Conservation (phyloP, 2,113 vertebrate genomes). For the Corynorhinus townsendii region DNA sequence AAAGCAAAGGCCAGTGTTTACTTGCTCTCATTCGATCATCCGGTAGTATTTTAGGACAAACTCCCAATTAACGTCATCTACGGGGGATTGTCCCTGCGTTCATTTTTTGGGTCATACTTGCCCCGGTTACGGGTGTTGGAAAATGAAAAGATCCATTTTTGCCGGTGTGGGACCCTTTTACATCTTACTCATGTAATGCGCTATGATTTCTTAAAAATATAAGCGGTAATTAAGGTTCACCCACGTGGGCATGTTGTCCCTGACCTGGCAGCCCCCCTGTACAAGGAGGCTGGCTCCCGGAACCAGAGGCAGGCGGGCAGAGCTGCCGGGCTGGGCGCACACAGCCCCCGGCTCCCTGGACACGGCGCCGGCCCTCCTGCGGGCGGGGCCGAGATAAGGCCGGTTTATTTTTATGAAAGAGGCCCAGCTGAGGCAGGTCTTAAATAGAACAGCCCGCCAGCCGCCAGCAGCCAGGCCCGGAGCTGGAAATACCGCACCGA, state of each 20-base stretch:
- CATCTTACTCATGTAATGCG: neutral
- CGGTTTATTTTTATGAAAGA: slow-evolving; percentile 24
- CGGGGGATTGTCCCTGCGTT: neutral
- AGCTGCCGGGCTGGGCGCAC: too few species aligned
- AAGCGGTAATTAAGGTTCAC: too few species aligned
- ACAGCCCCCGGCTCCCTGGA: too few species aligned
- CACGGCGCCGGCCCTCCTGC: neutral
- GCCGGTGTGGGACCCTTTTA: neutral
- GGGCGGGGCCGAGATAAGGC: neutral
- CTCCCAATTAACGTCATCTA: neutral
- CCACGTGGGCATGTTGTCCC: neutral
- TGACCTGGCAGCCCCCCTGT: neutral
- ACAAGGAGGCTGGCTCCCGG: neutral
- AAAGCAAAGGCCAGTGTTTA: neutral
- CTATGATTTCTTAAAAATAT: neutral
- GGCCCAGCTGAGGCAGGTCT: neutral
- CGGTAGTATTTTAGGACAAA: neutral
- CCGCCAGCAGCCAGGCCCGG: neutral
- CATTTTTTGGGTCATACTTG: neutral
- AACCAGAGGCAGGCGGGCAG: too few species aligned
- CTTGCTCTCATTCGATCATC: neutral
- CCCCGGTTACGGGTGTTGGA: neutral
- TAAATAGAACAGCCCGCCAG: neutral
- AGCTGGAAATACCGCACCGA: neutral
- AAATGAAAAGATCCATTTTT: neutral